Evolutionary conservation across 2,888 invertebrate species (phyloP).

Genomic region (Diabrotica balteata): DNA sequence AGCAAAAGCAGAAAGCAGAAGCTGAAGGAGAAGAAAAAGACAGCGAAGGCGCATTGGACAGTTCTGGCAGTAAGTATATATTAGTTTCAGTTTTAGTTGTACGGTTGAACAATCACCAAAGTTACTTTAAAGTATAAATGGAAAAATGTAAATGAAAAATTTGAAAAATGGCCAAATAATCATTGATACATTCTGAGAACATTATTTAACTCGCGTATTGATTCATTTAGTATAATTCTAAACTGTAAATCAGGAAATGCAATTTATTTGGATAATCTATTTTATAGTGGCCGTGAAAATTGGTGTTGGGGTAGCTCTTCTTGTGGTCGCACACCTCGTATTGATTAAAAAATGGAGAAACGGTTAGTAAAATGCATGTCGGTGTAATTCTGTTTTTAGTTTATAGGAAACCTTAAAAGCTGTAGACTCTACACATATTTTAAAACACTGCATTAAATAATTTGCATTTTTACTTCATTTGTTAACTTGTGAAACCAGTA

Average conservation of each 20-base stretch:
- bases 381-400: slow-evolving; percentile 26
- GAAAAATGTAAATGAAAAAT: too few species aligned
- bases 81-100: not conserved
- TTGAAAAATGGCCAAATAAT: too few species aligned
- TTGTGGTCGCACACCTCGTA: slow-evolving; percentile 85
- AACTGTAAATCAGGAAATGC: slow-evolving; percentile 61
- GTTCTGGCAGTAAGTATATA: slow-evolving; percentile 49
- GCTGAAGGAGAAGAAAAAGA: slow-evolving; percentile 34
- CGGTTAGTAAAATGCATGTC: slow-evolving; percentile 68
- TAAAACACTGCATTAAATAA: too few species aligned
- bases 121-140: too few species aligned
- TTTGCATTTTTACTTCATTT: too few species aligned
- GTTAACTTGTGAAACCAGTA: too few species aligned
- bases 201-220: not conserved
- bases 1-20: slow-evolving; percentile 38
- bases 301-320: slow-evolving; percentile 83
- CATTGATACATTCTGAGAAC: slow-evolving; percentile 14
- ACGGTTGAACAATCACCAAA: too few species aligned
- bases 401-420: slow-evolving; percentile 17
- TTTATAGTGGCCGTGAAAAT: slow-evolving; percentile 89
- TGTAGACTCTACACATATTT: slow-evolving; percentile 6
- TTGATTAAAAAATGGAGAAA: slow-evolving; percentile 79
- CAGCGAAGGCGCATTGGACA: slow-evolving; percentile 47
- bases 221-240: not conserved
- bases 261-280: slow-evolving; percentile 55